Conservation (phyloP, 1,140 invertebrate species). For the Phenacoccus solenopsis region DNA sequence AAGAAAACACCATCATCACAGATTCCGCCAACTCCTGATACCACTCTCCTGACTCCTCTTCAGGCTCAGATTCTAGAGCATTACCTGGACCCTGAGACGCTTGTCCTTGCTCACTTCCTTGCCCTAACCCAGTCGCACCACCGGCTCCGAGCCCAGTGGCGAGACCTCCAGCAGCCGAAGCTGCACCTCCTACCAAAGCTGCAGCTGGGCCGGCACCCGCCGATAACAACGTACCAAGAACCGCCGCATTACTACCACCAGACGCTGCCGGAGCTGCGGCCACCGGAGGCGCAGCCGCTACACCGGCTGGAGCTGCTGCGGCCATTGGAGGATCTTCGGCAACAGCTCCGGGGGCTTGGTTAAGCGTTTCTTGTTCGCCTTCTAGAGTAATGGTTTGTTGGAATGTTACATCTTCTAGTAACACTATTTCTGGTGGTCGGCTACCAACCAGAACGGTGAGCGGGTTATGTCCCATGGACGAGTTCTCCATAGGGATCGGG, state of each 20-base stretch:
- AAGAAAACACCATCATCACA: constrained; percentile 23
- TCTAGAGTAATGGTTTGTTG: neutral
- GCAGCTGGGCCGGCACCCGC: neutral
- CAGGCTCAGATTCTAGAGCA: neutral
- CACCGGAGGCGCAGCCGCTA: constrained; percentile 11
- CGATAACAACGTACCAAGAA: neutral
- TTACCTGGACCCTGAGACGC: neutral
- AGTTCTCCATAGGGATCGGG: neutral
- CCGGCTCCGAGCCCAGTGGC: neutral
- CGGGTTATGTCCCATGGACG: neutral
- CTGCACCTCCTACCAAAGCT: neutral
- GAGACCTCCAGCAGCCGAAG: neutral
- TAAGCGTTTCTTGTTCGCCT: neutral
- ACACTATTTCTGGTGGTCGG: neutral
- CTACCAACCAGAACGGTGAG: neutral
- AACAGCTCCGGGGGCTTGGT: neutral
- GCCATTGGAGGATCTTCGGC: constrained; percentile 17
- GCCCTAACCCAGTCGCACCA: neutral
- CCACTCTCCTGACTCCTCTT: neutral
- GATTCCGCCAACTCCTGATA: constrained; percentile 21
- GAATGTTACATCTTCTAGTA: neutral
- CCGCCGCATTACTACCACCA: constrained; percentile 5
- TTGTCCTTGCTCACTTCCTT: neutral
- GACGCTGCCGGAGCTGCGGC: neutral
- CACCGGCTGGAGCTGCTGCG: constrained; percentile 19